These are phyloP conservation scores for Porphyrio hochstetteri DNA, from an alignment of 2,113 vertebrate species.

Conservation along the genomic window DNA sequence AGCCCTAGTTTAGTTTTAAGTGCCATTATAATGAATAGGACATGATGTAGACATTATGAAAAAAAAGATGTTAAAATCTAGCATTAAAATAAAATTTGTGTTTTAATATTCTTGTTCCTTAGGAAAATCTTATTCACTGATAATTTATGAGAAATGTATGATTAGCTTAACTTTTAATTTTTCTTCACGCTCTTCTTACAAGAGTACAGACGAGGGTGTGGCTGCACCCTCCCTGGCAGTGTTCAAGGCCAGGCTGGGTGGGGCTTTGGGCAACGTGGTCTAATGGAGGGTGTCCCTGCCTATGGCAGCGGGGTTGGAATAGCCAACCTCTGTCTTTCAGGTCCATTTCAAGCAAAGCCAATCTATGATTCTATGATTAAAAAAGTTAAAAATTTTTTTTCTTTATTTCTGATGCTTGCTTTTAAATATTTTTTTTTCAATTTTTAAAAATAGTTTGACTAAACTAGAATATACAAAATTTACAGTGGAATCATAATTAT, in stretches of 20 bases:
- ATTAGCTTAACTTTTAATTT: neutral
- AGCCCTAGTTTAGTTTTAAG: neutral
- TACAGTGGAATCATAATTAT: neutral
- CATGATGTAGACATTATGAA: neutral
- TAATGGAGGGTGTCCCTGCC: no score
- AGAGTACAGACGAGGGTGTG: neutral
- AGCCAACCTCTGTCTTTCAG: no score
- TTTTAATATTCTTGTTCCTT: neutral
- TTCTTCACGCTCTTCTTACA: neutral
- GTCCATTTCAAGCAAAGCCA: no score
- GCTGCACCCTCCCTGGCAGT: no score
- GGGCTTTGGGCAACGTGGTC: no score
- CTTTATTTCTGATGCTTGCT: neutral
- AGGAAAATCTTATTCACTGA: neutral
- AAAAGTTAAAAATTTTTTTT: no score
- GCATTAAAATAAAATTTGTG: neutral
- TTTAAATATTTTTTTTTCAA: neutral
- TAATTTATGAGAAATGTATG: neutral
- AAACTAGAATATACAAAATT: neutral
- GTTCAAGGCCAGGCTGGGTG: no score
- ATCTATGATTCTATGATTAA: neutral
- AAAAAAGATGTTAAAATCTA: neutral
- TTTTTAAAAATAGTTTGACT: neutral
- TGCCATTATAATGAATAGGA: neutral
- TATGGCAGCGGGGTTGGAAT: no score